Evolutionary conservation across 2,113 vertebrate genomes (phyloP), one percentile per base, ranked within the genome.

Genomic region (Pterocles gutturalis): DNA sequence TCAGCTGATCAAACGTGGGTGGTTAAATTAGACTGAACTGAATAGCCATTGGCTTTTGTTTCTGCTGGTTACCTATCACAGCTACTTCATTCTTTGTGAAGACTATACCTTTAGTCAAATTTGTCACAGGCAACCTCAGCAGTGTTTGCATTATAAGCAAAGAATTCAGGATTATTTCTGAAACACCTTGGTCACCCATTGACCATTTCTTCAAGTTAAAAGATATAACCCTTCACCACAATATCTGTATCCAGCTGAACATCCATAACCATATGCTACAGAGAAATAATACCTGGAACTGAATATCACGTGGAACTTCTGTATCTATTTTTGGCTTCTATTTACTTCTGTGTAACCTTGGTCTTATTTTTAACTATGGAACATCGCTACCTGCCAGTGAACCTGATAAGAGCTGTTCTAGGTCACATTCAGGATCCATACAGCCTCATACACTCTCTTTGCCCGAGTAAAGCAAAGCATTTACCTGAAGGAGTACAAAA

Each of bases 331-430:
- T 85, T 91, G 83, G 26, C 17, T 79, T 89, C 28, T 93, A 43
- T 82, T 93, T 93, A 57, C 58, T 89, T 93, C 5, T 7, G 4
- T 87, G 73, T 93, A 91, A 76, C 61, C 61, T 91, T 93, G 78
- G 45, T 71, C 31, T n/a, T 93, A 17, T 94, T 93, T 93, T 79
- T 71, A 76, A 24, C 38, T 41, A 36, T 51, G 69, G 65, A 75
- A 76, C 33, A 53, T 41, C 1, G 10, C 29, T 76, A 60, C 69
- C 76, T 82, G 45, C 34, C 77, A 61, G 21, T 76, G 83, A 88
- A 65, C 25, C 49, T 77, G 54, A 4, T n/a, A 53, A 73, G 58
- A 54, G 31, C 71, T 83, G 18, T 53, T 81, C 67, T 41, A n/a
- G 58, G 31, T 38, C 67, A 36, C 45, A 13, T 25, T 80, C 53